A percentile compares a stretch with the other conserved stretches of the same genome.
Evolutionary conservation across 30 jellyfish, hydroid and myxozoan species (phyloP).

Genomic region (Phacellophora camtschatica): DNA sequence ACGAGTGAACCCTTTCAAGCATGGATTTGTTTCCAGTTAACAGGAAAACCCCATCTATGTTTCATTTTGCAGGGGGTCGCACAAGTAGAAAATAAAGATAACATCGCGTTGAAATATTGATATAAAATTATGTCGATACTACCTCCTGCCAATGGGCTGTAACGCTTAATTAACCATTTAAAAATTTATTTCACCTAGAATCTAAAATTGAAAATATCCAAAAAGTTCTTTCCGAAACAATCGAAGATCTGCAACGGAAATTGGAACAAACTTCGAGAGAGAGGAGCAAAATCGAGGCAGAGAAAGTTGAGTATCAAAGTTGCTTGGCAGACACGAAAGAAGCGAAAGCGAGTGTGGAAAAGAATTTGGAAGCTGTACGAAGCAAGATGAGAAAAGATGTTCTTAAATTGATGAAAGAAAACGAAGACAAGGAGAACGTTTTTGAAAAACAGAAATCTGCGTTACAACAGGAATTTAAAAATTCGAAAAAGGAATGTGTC

Average conservation of each 20-base stretch:
- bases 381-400: conserved; percentile 1
- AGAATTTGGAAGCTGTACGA: neutral
- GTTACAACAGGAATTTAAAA: neutral
- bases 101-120: too few relatives aligned
- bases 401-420: neutral
- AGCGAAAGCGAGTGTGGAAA: neutral
- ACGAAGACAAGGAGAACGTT: conserved; percentile 14
- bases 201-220: neutral
- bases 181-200: too few relatives aligned
- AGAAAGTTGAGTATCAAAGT: neutral
- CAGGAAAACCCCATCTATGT: too few relatives aligned
- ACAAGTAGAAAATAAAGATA: too few relatives aligned
- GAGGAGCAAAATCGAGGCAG: conserved; percentile 23
- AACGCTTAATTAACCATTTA: too few relatives aligned
- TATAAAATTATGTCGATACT: too few relatives aligned
- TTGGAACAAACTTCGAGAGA: conserved; percentile 22
- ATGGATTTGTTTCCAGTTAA: too few relatives aligned
- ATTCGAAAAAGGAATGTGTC: neutral
- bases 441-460: neutral
- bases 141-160: too few relatives aligned
- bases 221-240: neutral
- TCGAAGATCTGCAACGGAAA: conserved; percentile 6
- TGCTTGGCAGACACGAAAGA: conserved; percentile 17
- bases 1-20: too few relatives aligned
- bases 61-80: too few relatives aligned